phyloP scores from a whole-genome alignment of 2,888 invertebrate species.

The Eulithis testata region DNA sequence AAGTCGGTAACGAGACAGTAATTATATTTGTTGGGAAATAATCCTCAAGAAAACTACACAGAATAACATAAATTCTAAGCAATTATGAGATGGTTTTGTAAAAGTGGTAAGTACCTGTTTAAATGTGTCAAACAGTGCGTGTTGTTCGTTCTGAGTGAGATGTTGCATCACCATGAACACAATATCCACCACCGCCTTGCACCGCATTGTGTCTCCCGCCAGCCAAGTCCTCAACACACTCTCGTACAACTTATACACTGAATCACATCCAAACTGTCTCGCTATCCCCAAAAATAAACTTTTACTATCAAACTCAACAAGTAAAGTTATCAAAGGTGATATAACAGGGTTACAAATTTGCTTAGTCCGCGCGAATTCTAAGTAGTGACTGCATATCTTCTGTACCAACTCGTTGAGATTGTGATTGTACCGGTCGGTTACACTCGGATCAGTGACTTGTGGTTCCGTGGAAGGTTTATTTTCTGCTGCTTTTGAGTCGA shows the following conservation, averaged over 20 bases:
- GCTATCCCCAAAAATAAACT: conserved; percentile 82
- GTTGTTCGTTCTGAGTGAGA: conserved; percentile 80
- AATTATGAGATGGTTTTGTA: neutral
- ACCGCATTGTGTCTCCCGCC: conserved; percentile 73
- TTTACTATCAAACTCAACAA: conserved; percentile 83
- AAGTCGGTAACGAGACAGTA: too few species aligned
- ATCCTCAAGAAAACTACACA: too few species aligned
- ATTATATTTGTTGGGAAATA: neutral
- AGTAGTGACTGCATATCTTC: conserved; percentile 79
- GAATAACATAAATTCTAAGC: neutral
- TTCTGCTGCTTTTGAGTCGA: conserved; percentile 40
- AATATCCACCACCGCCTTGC: conserved; percentile 84
- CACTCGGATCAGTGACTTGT: conserved; percentile 42
- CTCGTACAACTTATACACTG: conserved; percentile 61
- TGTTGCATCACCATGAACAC: conserved; percentile 86
- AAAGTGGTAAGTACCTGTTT: conserved; percentile 71
- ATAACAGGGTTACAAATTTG: conserved; percentile 73
- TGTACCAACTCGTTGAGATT: conserved; percentile 76
- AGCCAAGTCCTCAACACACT: conserved; percentile 78
- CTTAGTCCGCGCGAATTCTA: conserved; percentile 78
- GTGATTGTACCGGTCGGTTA: conserved; percentile 63
- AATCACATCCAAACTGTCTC: conserved; percentile 50
- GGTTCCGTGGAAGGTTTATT: neutral
- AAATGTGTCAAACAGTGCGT: conserved; percentile 82
- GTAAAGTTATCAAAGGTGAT: conserved; percentile 79